Evolutionary conservation across 2,797 vertebrate genomes (phyloP).

Genomic region (Acanthiza pusilla): DNA sequence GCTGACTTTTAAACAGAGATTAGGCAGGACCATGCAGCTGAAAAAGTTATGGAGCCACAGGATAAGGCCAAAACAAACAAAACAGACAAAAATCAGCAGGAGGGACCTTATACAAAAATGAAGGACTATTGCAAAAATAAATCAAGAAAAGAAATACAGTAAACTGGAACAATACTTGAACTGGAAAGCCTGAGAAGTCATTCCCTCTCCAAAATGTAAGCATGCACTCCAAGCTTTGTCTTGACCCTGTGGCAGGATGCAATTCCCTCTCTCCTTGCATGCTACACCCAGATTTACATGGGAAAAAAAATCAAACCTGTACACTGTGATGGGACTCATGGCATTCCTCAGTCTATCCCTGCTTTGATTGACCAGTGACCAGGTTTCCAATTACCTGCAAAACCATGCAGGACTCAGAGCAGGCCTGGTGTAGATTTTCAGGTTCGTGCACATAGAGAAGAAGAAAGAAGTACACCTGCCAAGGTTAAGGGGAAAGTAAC

Average conservation of each 20-base stretch:
- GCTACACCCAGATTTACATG: not conserved
- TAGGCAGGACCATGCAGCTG: not conserved
- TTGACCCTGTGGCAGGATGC: not conserved
- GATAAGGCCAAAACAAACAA: not conserved
- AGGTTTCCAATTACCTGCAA: not conserved
- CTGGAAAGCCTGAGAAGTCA: not conserved
- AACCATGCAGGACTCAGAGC: not conserved
- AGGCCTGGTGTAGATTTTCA: not conserved
- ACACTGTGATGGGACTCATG: not conserved
- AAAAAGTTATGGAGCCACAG: not conserved
- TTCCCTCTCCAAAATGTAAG: not conserved
- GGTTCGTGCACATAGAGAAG: not conserved
- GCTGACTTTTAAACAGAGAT: not conserved
- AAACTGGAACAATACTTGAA: not conserved
- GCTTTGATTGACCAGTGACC: not conserved
- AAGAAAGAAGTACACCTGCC: not conserved
- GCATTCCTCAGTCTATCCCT: not conserved
- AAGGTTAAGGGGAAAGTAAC: not conserved
- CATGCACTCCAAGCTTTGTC: not conserved
- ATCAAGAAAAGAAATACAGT: not conserved
- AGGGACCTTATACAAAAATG: not conserved
- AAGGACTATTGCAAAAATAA: not conserved
- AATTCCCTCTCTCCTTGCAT: not conserved
- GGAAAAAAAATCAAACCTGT: not conserved
- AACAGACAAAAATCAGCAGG: not conserved